phyloP scores from a whole-genome alignment of 2,888 invertebrate species.

The Diloba caeruleocephala region DNA sequence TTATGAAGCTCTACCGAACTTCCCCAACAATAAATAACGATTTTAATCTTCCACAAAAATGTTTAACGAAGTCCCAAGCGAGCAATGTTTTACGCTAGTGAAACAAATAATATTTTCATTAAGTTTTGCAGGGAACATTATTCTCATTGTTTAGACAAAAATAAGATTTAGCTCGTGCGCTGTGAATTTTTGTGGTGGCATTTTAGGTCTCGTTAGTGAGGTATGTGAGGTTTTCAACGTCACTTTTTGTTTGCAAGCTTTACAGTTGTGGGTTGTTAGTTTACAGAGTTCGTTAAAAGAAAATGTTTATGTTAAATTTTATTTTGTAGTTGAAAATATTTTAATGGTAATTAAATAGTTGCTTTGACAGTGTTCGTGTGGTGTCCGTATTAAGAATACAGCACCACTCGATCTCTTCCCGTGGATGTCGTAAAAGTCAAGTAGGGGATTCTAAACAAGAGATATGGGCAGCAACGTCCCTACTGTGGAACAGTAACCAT shows the following conservation, averaged over 20 bases:
- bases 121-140: conserved; percentile 52
- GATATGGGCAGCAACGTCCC: no score
- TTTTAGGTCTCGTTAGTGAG: conserved; percentile 33
- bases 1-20: conserved; percentile 1
- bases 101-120: conserved; percentile 61
- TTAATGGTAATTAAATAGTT: conserved; percentile 10
- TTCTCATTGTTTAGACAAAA: conserved; percentile 59
- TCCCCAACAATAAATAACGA: conserved; percentile 16
- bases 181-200: conserved; percentile 52
- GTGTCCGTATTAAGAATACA: no score
- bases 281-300: conserved; percentile 25
- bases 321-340: conserved; percentile 15
- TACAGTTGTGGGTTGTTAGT: conserved; percentile 16
- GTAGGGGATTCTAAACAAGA: no score
- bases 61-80: background rate
- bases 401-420: no score
- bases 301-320: conserved; percentile 14
- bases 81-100: conserved; percentile 40
- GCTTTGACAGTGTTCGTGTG: background rate
- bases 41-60: conserved; percentile 19
- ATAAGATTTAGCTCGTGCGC: conserved; percentile 55
- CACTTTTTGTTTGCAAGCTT: conserved; percentile 18
- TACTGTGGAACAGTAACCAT: no score
- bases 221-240: conserved; percentile 5
- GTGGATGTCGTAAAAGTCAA: no score